These are phyloP conservation scores for Leptodactylus fuscus DNA, from an alignment of 2,113 vertebrate genomes.

Conservation along the genomic window DNA sequence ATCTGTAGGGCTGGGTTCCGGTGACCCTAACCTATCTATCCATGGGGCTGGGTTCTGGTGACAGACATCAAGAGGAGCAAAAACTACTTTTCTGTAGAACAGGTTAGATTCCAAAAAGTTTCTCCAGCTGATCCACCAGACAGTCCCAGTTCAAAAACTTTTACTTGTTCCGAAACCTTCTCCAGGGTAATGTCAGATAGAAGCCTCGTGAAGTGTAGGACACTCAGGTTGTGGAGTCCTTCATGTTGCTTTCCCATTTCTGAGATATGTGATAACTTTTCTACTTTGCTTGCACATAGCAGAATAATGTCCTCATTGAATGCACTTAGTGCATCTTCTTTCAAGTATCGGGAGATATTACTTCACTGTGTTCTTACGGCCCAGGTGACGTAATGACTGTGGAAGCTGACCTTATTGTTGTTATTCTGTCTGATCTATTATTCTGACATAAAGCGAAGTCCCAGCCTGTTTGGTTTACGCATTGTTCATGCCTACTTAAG, in stretches of 20 bases:
- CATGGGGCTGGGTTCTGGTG: no score
- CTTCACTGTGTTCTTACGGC: conserved; percentile 48
- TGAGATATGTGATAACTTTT: conserved; percentile 4
- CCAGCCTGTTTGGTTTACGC: conserved; percentile 46
- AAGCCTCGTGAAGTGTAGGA: neutral
- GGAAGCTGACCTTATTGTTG: conserved; percentile 49
- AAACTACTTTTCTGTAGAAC: no score
- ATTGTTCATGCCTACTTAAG: conserved; percentile 58
- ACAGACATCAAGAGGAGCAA: no score
- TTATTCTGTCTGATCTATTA: conserved; percentile 57
- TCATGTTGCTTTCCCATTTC: neutral
- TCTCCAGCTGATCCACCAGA: no score
- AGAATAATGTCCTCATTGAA: conserved; percentile 23
- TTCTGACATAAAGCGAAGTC: conserved; percentile 55
- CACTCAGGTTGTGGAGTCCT: neutral
- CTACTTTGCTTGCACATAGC: no score
- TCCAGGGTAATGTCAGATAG: neutral
- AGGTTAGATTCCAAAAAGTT: neutral
- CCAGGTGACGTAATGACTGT: conserved; percentile 55
- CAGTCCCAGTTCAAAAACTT: neutral
- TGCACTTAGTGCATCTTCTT: conserved; percentile 49
- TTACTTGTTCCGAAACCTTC: neutral
- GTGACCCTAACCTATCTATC: no score
- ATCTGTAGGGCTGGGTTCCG: no score
- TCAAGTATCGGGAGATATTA: conserved; percentile 44